phyloP scores from a whole-genome alignment of 2,888 invertebrate genomes.

The Apamea anceps region DNA sequence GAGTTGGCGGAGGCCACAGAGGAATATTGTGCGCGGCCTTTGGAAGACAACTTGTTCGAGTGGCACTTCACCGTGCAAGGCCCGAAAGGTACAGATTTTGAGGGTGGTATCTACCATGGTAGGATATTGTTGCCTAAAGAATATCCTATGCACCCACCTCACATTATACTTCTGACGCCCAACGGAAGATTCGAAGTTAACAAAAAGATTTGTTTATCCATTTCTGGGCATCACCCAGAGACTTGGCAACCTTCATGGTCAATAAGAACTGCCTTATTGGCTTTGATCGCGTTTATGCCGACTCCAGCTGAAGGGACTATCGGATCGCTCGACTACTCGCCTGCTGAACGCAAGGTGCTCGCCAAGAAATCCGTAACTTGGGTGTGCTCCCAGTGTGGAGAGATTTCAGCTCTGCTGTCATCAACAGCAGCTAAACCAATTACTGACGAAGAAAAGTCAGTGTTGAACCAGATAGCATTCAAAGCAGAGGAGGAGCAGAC shows the following conservation, averaged over 20 bases:
- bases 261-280: constrained; percentile 97
- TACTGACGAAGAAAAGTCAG: constrained; percentile 87
- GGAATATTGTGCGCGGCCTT: constrained; percentile 96
- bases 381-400: constrained; percentile 85
- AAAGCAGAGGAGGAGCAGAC: constrained; percentile 87
- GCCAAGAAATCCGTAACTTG: constrained; percentile 92
- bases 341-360: constrained; percentile 94
- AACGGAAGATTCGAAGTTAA: constrained; percentile 98
- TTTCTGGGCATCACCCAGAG: constrained; percentile 99
- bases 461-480: constrained; percentile 87
- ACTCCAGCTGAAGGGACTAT: constrained; percentile 97
- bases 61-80: constrained; percentile 99
- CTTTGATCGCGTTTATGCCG: constrained; percentile 98
- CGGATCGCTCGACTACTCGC: constrained; percentile 96
- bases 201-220: constrained; percentile 98
- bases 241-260: constrained; percentile 99
- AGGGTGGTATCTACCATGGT: constrained; percentile 97
- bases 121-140: constrained; percentile 97
- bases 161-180: constrained; percentile 97
- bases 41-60: constrained; percentile 98
- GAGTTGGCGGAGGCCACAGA: constrained; percentile 97
- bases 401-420: constrained; percentile 82
- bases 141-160: constrained; percentile 99
- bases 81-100: constrained; percentile 96
- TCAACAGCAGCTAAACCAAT: constrained; percentile 87